Conservation (phyloP, 23 tunicate genomes). For the Pegea sp. region DNA sequence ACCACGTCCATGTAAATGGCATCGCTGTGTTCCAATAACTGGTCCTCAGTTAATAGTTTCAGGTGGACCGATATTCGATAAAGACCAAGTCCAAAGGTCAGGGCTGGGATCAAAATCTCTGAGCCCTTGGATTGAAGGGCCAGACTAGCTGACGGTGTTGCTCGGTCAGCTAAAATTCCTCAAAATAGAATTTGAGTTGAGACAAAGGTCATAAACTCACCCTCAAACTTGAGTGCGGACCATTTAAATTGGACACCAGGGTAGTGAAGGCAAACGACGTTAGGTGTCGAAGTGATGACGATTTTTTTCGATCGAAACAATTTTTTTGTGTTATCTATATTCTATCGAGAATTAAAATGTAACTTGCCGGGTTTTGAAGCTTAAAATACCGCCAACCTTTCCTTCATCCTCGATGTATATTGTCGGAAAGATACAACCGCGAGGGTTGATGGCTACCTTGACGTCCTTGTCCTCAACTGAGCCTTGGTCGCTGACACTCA, state of each 20-base stretch:
- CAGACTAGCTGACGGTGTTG: slow-evolving; percentile 14
- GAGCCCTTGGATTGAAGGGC: slow-evolving; percentile 35
- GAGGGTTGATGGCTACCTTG: slow-evolving; percentile 68
- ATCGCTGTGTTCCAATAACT: slow-evolving; percentile 28
- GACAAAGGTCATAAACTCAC: slow-evolving; percentile 1
- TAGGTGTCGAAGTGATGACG: slow-evolving; percentile 57
- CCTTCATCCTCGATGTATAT: slow-evolving; percentile 82
- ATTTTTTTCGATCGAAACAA: slow-evolving; percentile 55
- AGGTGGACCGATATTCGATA: slow-evolving; percentile 37
- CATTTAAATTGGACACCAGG: slow-evolving; percentile 72
- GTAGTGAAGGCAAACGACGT: slow-evolving; percentile 38
- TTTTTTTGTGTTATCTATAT: slow-evolving; percentile 31
- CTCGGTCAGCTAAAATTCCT: too few species aligned
- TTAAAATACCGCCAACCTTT: slow-evolving; percentile 17
- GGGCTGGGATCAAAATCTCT: slow-evolving; percentile 67
- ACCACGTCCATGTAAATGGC: slow-evolving; percentile 34
- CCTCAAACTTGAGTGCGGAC: slow-evolving; percentile 46
- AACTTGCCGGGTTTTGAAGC: background rate
- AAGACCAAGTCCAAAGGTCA: slow-evolving; percentile 46
- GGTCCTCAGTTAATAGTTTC: slow-evolving; percentile 38
- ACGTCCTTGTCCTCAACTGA: slow-evolving; percentile 10
- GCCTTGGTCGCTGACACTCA: slow-evolving; percentile 44
- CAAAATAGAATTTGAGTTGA: background rate
- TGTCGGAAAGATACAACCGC: slow-evolving; percentile 72
- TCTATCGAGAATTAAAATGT: slow-evolving; percentile 10